Evolutionary conservation across 2,888 invertebrate species (phyloP).

Genomic region (Schrankia costaestrigalis): DNA sequence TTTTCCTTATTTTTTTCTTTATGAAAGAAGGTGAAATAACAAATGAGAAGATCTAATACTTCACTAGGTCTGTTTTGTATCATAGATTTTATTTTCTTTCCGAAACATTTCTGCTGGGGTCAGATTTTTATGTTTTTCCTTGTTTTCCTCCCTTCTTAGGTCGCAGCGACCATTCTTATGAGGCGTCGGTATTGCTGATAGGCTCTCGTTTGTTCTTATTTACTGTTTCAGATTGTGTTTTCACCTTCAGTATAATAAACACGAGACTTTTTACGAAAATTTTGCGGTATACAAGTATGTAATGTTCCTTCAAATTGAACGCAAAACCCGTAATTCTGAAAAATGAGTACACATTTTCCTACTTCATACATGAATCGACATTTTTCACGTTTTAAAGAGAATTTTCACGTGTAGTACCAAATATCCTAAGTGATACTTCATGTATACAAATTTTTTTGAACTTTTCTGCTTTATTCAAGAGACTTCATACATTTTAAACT

Average conservation of each 20-base stretch:
- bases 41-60: constrained; percentile 20
- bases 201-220: constrained; percentile 25
- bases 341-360: no score
- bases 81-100: constrained; percentile 29
- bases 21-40: constrained; percentile 6
- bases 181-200: constrained; percentile 30
- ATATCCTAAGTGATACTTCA: no score
- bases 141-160: constrained; percentile 18
- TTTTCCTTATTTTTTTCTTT: not conserved
- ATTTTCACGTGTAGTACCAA: no score
- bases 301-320: no score
- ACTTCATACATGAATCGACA: no score
- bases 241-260: constrained; percentile 3
- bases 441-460: not conserved
- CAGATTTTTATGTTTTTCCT: constrained; percentile 28
- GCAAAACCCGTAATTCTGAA: no score
- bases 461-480: no score
- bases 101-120: constrained; percentile 24
- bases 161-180: constrained; percentile 24
- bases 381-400: no score
- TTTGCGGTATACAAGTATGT: no score
- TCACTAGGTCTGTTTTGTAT: constrained; percentile 22
- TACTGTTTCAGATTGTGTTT: constrained; percentile 24
- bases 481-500: constrained; percentile 4
- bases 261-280: no score